Percentiles rank a stretch among this genome's conserved stretches.
These are phyloP conservation scores for roundworm (Caenorhabditis elegans) DNA, from an alignment of 1,140 invertebrate genomes.

Conservation along the genomic window WBcel235 BX284603.4:3612001-3612500, in stretches of 20 bases:
- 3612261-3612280: not conserved
- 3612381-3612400: not conserved
- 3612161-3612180: not conserved
- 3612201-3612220: conserved; percentile 14
- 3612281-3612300: not conserved
- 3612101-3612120: not conserved
- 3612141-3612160: not conserved
- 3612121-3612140: too few species aligned
- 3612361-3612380: not conserved
- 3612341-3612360: too few species aligned
- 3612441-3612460: conserved; percentile 17
- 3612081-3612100: not conserved
- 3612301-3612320: not conserved
- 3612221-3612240: conserved; percentile 12
- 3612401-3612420: not conserved
- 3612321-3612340: too few species aligned
- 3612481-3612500: not conserved
- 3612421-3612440: not conserved
- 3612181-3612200: not conserved
- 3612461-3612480: not conserved
- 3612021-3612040: too few species aligned
- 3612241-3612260: too few species aligned
- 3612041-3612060: not conserved
- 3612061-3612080: not conserved
- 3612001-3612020: too few species aligned